Evolutionary conservation across 2,797 vertebrate genomes (phyloP), one percentile per base, ranked within the genome.

Genomic region (Poecilia picta): DNA sequence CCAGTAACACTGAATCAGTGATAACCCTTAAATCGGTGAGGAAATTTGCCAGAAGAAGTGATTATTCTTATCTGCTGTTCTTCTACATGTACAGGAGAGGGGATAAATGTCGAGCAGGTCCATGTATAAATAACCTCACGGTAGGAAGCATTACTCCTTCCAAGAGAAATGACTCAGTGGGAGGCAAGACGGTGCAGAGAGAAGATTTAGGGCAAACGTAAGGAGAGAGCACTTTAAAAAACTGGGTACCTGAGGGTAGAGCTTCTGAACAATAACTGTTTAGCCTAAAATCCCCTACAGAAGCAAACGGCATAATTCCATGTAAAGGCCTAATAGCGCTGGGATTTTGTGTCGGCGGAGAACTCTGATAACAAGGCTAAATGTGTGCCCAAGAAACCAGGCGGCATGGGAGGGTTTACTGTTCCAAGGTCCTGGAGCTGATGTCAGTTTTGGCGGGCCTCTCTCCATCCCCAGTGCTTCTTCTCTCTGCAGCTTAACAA

Each of bases 401-500:
- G 74, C 81, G 12, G 84, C 66, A 66, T 47, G 72, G 70, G 55
- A 55, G 72, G 46, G 46, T 41, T 71, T 64, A 77, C 80, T 41
- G 36, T 57, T 90, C 86, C 82, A 85, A 88, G 80, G 88, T 93
- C 83, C 85, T 87, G 79, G 75, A 87, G 83, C 85, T 92, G 90
- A 94, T 93, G 91, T 93, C 93, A 91, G 88, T 83, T 93, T 90
- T 94, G 89, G 92, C 77, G 15, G 76, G 64, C 79, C 82, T 88
- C 88, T 83, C 81, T 84, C 79, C 57, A 53, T 90, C 88, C 88
- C 91, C 83, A 66, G 86, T 90, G 85, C 88, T 85, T 89, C 88
- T 84, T 89, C 89, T 90, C 86, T 91, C 90, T 82, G 45, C 87
- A 91, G 91, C 90, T 94, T 93, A 94, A 94, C 92, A 94, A 94